phyloP scores from a whole-genome alignment of 2,113 vertebrate species.

The Oreocharis arfaki region DNA sequence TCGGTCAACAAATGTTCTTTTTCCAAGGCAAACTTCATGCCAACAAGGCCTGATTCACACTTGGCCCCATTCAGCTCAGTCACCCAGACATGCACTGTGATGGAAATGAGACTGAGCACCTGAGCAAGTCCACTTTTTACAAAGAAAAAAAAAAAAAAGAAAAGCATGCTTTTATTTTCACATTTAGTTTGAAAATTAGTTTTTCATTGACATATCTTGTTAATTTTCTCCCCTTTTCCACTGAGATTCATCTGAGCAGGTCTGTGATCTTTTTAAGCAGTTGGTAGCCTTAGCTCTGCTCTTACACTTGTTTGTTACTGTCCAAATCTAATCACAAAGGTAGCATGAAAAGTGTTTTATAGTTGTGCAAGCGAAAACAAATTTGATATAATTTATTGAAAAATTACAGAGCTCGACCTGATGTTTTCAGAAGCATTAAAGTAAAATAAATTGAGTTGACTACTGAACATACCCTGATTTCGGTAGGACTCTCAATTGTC shows the following conservation, averaged over 20 bases:
- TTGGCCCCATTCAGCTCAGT: background rate
- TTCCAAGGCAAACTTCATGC: background rate
- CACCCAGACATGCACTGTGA: background rate
- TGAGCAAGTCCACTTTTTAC: background rate
- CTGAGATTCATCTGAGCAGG: background rate
- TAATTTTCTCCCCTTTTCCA: background rate
- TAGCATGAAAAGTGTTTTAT: background rate
- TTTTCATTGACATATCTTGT: background rate
- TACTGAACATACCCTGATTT: background rate
- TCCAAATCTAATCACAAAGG: background rate
- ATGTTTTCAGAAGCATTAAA: slow-evolving; percentile 11
- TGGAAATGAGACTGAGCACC: background rate
- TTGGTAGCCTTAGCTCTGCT: background rate
- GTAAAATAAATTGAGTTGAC: background rate
- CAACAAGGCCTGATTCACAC: background rate
- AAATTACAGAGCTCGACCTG: background rate
- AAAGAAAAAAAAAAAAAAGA: background rate
- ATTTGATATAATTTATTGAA: background rate
- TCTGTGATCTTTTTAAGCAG: background rate
- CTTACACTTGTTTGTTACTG: background rate
- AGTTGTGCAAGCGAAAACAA: background rate
- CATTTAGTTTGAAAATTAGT: background rate
- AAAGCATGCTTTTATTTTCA: background rate
- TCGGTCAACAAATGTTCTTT: background rate
- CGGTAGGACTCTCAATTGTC: slow-evolving; percentile 30